Base-by-base conservation (phyloP, 2,113 vertebrate genomes). In the Lepus americanus region DNA sequence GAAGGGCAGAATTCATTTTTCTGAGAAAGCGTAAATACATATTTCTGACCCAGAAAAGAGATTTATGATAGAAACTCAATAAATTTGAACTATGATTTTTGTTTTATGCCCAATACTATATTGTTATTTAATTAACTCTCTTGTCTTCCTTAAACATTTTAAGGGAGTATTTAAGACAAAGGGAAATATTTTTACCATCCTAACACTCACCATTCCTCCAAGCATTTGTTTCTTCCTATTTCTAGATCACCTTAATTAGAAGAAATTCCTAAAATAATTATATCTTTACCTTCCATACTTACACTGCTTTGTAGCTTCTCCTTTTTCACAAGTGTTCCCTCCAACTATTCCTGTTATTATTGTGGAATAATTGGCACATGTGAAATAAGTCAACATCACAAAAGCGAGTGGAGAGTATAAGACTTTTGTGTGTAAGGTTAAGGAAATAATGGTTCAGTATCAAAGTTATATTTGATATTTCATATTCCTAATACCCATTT, bases 201-300 rank as follows among this genome's bases (percentile, higher is more conserved):
- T 17, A 44, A 6, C 10, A 74, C 16, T 85, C 13, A 73, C 5
- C 19, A 13, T 19, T 76, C 9, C 8, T 67, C 20, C 19, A 22
- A 61, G 27, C 16, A 72, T 31, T 66, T 76, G 13, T 61, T 94
- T 31, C 39, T 88, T 70, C 6, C 6, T 94, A 10, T 77, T 89
- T 94, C 19, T 22, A 33, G 49, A 72, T 9, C 10, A 72, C 2
- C 2, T 39, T 64, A 89, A 89, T 53, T 70, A 82, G 49, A 90
- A 96, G 61, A 82, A 67, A 78, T 0, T 49, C 31, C 88, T 36
- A 69, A 79, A 86, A 73, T 84, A 77, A 70, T 81, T 92, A 72
- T 85, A 85, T 76, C 16, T 61, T 55, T 1, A 20, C 3, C 20
- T 61, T 74, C 27, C 7, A 73, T 31, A 59, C 66, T 1, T 11